Evolutionary conservation across 2,888 invertebrate genomes (phyloP).

Genomic region (Clanis bilineata): DNA sequence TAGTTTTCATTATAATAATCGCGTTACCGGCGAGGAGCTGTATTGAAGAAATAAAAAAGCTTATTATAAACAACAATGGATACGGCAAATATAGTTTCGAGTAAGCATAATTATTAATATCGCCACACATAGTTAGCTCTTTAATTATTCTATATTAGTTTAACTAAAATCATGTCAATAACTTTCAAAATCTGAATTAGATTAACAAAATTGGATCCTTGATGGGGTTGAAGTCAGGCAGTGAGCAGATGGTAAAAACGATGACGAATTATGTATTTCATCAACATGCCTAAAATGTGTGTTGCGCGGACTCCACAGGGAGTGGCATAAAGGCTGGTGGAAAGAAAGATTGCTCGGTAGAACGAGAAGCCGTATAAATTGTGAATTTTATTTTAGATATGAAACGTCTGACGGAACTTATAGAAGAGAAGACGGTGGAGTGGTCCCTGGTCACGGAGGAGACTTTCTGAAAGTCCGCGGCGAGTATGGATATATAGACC

Average conservation of each 20-base stretch:
- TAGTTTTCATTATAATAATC: slow-evolving; percentile 41
- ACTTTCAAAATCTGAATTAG: too few species aligned
- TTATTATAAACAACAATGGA: slow-evolving; percentile 66
- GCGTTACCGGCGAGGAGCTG: slow-evolving; percentile 41
- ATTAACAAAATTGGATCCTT: too few species aligned
- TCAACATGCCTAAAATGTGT: too few species aligned
- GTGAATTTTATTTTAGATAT: slow-evolving; percentile 44
- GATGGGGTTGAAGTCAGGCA: too few species aligned
- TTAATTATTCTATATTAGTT: background rate
- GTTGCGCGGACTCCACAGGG: too few species aligned
- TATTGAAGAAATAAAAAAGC: slow-evolving; percentile 56
- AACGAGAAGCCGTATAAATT: slow-evolving; percentile 18
- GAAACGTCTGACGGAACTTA: slow-evolving; percentile 77
- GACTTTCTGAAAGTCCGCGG: slow-evolving; percentile 57
- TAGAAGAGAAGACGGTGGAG: slow-evolving; percentile 74
- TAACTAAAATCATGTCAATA: background rate
- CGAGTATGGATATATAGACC: slow-evolving; percentile 79
- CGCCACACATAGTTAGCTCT: background rate
- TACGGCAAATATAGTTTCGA: slow-evolving; percentile 71
- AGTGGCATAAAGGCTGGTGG: too few species aligned
- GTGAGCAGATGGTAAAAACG: too few species aligned
- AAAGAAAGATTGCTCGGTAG: too few species aligned
- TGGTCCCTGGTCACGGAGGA: slow-evolving; percentile 40
- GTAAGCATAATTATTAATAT: slow-evolving; percentile 57
- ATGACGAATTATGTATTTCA: too few species aligned